These are phyloP conservation scores for Ditula angustiorana DNA, from an alignment of 2,888 invertebrate genomes.

Conservation along the genomic window DNA sequence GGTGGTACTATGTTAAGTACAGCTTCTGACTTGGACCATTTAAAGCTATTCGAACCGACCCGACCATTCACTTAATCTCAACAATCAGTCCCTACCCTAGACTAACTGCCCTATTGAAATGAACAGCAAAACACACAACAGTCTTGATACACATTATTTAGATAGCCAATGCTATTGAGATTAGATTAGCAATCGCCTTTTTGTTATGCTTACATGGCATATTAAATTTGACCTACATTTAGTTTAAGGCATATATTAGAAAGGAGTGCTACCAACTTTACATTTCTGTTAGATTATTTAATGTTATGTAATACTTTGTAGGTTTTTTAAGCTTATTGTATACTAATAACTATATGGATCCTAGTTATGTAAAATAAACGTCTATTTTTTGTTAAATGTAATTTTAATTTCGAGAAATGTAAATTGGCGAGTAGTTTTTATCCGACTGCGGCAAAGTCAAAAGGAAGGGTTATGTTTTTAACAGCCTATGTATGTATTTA, in stretches of 20 bases:
- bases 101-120: constrained; percentile 59
- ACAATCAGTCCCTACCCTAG: constrained; percentile 56
- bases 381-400: no score
- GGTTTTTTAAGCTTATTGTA: no score
- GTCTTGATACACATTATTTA: constrained; percentile 59
- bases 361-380: no score
- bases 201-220: constrained; percentile 41
- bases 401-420: no score
- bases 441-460: no score
- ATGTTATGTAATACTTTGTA: no score
- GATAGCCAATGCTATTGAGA: constrained; percentile 53
- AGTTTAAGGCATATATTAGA: constrained; percentile 9
- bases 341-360: no score
- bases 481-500: no score
- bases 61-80: constrained; percentile 58
- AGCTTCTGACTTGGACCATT: constrained; percentile 31
- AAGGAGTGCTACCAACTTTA: not conserved
- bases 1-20: not conserved
- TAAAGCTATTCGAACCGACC: constrained; percentile 28
- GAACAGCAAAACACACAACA: constrained; percentile 61
- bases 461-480: no score
- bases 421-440: no score
- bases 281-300: not conserved
- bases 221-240: constrained; percentile 24
- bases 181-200: constrained; percentile 59